Conservation (phyloP, 2,113 vertebrate species). For the Seriola quinqueradiata region DNA sequence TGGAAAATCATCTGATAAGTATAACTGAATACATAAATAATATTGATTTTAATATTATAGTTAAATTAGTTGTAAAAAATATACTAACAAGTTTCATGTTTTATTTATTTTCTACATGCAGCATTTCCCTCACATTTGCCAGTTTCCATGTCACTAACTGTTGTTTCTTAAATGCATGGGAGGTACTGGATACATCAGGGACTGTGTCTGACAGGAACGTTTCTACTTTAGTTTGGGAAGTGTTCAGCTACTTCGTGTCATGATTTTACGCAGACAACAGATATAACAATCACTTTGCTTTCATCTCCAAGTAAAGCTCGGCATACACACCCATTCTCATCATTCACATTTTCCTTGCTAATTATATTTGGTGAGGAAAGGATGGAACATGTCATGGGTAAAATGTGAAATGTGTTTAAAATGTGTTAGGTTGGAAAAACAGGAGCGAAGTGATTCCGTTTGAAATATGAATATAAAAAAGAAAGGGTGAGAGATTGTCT, state of each 20-base stretch:
- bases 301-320: neutral
- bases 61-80: no score
- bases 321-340: neutral
- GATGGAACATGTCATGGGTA: neutral
- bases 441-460: constrained; percentile 7
- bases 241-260: neutral
- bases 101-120: no score
- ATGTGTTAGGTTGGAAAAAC: neutral
- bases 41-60: no score
- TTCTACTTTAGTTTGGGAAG: neutral
- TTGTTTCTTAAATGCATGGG: no score
- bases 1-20: no score
- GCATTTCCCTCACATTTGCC: no score
- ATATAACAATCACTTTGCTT: neutral
- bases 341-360: no score
- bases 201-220: neutral
- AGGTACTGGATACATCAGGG: no score
- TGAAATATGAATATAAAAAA: neutral
- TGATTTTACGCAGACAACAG: neutral
- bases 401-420: constrained; percentile 34
- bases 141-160: no score
- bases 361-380: neutral
- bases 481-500: neutral
- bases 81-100: no score
- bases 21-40: no score